These are phyloP conservation scores for Temnopleurus reevesii DNA, from an alignment of 53 echinoderm and acorn worm species.

Conservation along the genomic window DNA sequence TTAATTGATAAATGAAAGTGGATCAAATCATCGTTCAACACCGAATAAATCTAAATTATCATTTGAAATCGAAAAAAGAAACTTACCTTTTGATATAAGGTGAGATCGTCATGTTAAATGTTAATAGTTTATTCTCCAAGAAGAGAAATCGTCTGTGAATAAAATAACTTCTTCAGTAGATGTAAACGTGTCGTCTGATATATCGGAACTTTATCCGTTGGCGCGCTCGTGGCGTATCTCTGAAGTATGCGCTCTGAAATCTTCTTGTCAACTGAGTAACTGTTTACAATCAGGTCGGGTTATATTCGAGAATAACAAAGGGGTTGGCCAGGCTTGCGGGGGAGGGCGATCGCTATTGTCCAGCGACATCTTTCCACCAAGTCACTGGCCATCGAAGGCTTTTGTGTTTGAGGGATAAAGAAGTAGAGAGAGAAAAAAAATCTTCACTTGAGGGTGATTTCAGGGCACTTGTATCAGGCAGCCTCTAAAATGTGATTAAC, in stretches of 20 bases:
- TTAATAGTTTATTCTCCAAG: neutral
- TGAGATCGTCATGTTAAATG: constrained; percentile 62
- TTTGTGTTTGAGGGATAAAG: neutral
- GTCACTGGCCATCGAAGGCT: constrained; percentile 30
- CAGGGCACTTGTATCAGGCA: neutral
- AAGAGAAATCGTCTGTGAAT: neutral
- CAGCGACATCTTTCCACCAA: neutral
- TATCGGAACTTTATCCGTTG: neutral
- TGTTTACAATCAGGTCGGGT: constrained; percentile 32
- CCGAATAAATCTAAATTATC: too few species aligned
- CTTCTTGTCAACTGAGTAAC: constrained; percentile 5
- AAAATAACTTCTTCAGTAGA: neutral
- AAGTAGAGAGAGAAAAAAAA: neutral
- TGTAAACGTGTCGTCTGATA: neutral
- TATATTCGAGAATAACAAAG: neutral
- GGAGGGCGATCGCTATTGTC: constrained; percentile 25
- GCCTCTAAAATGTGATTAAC: neutral
- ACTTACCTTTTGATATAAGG: constrained; percentile 59
- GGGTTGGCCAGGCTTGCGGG: constrained; percentile 43
- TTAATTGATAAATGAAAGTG: neutral
- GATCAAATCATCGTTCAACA: too few species aligned
- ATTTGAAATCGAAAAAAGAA: neutral
- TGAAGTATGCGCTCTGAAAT: neutral
- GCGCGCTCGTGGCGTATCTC: neutral
- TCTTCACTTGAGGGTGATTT: constrained; percentile 22